Conservation (phyloP, 2,797 vertebrate genomes). For the Xerus rutilus region DNA sequence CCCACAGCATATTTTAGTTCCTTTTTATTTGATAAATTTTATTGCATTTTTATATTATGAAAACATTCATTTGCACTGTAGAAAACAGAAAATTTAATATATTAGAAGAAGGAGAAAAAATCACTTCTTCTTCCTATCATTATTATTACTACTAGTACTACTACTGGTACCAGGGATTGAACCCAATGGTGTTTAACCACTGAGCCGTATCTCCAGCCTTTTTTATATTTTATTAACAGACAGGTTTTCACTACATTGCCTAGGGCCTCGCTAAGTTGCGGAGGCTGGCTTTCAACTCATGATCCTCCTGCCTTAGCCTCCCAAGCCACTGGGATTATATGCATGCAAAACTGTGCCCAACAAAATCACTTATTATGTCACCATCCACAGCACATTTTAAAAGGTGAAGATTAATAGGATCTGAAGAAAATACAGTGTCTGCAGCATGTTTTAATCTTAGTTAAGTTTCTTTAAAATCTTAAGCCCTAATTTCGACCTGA, state of each 20-base stretch:
- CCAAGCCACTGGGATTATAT: too few relatives aligned
- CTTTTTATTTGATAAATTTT: background rate
- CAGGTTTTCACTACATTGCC: too few relatives aligned
- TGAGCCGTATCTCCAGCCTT: too few relatives aligned
- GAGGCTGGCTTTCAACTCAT: too few relatives aligned
- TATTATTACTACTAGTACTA: too few relatives aligned
- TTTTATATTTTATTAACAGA: too few relatives aligned
- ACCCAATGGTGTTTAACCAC: background rate
- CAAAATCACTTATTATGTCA: background rate
- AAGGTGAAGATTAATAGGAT: background rate
- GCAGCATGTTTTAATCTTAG: background rate
- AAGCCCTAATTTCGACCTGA: background rate
- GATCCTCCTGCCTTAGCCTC: too few relatives aligned
- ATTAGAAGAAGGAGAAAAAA: background rate
- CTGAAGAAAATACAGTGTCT: too few relatives aligned
- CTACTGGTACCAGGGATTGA: background rate
- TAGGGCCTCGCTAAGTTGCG: too few relatives aligned
- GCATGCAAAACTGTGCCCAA: too few relatives aligned
- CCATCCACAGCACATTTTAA: background rate
- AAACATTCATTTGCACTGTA: background rate
- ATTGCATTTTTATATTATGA: background rate
- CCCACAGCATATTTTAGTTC: background rate
- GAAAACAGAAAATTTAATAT: conserved; percentile 2
- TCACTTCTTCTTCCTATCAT: too few relatives aligned
- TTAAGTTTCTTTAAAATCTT: background rate